Evolutionary conservation across 2,113 vertebrate species (phyloP).

Genomic region (Arothron firmamentum): DNA sequence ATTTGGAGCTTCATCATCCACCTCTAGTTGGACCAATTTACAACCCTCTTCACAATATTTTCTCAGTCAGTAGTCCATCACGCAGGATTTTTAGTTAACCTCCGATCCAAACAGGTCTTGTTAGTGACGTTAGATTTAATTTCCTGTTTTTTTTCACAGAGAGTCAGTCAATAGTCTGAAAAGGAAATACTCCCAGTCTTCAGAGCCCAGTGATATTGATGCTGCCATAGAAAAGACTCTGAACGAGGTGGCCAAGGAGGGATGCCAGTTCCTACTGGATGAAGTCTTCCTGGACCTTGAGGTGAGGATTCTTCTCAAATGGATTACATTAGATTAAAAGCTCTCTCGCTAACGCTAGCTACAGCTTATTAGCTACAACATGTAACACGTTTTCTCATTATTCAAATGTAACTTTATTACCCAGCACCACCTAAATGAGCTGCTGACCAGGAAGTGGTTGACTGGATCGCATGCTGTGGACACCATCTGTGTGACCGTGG

Average conservation of each 20-base stretch:
- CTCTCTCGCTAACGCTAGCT: too few relatives aligned
- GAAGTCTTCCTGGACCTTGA: constrained; percentile 97
- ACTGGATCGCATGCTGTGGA: constrained; percentile 89
- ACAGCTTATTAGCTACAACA: too few relatives aligned
- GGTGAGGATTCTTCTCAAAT: constrained; percentile 64
- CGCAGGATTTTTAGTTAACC: too few relatives aligned
- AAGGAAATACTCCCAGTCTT: constrained; percentile 85
- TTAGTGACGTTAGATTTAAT: not conserved
- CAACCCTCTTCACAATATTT: too few relatives aligned
- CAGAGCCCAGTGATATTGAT: constrained; percentile 79
- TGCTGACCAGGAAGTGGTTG: constrained; percentile 95
- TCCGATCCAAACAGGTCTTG: too few relatives aligned
- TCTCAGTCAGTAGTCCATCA: too few relatives aligned
- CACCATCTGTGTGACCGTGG: constrained; percentile 95
- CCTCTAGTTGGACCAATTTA: too few relatives aligned
- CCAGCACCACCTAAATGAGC: constrained; percentile 88
- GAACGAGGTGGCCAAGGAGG: constrained; percentile 87
- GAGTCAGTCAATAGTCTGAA: constrained; percentile 94
- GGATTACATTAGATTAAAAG: too few relatives aligned
- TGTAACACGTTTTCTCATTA: too few relatives aligned
- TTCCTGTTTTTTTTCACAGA: constrained; percentile 70
- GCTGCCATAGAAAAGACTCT: constrained; percentile 82
- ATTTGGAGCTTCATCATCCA: too few relatives aligned
- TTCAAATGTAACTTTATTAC: not conserved
- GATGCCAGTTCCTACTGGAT: constrained; percentile 88